Base-by-base conservation (phyloP, 2,797 vertebrate genomes). In the Brachyrhaphis roseni region DNA sequence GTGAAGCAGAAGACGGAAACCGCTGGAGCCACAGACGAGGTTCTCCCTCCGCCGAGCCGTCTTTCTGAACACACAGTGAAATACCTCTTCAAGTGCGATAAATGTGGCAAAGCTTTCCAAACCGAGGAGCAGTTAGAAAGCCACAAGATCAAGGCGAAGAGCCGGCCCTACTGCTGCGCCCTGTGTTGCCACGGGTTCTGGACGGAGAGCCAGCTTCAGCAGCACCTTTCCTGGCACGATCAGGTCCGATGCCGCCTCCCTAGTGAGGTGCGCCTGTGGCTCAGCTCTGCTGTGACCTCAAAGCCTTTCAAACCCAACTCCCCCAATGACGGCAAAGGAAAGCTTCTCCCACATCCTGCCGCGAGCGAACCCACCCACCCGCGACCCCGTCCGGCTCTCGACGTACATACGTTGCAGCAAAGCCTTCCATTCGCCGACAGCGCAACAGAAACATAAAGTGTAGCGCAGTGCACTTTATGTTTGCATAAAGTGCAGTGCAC, bases 171-270 rank as follows among this genome's bases (percentile, higher is more conserved):
- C 74, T 93, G 88, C 15, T 97, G 96, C 11, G 93, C 96, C 13
- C 91, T 97, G 26, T 97, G 96, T 86, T 96, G 96, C 88, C 92
- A 94, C 5, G 94, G 95, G 28, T 96, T 95, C 74, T 96, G 95
- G 96, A 94, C 94, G 0, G 95, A 96, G 88, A 92, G 80, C n/a
- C 96, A 96, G 87, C 93, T 96, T 51, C 95, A 95, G 82, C 95
- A 96, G 75, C 96, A 97, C 84, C 94, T 97, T 3, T 72, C 87
- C 59, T 97, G 96, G 96, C 96, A 97, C 13, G 96, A 97, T 8
- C 93, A 96, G 84, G 93, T 96, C 28, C 95, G 96, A 18, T 91
- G 90, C 8, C 95, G 95, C 20, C 93, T 96, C 57, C 96, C 96
- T 0, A 95, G 94, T 2, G 95, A 96, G 82, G 92, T 97, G 31